A percentile compares a stretch with the other conserved stretches of the same genome.
Evolutionary conservation across 2,888 invertebrate genomes (phyloP).

Genomic region (Acleris literana): DNA sequence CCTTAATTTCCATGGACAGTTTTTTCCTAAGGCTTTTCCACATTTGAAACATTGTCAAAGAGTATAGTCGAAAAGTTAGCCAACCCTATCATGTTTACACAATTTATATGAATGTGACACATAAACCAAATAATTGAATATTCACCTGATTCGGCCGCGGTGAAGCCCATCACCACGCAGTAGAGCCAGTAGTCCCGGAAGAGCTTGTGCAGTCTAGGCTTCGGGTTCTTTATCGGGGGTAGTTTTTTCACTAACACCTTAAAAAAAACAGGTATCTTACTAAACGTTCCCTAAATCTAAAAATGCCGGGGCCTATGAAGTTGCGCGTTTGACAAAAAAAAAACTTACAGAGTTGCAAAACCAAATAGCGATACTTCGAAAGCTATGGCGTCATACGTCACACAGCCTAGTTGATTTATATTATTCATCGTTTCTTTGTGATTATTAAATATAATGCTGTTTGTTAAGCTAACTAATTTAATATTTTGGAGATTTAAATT

Average conservation of each 20-base stretch:
- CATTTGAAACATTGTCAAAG: constrained; percentile 18
- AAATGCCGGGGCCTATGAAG: constrained; percentile 82
- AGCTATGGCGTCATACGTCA: too few species aligned
- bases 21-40: neutral
- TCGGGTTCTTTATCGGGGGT: constrained; percentile 95
- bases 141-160: constrained; percentile 89
- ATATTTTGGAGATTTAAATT: too few species aligned
- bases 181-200: constrained; percentile 99
- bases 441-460: too few species aligned
- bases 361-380: too few species aligned
- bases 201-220: constrained; percentile 95
- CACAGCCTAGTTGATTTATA: too few species aligned
- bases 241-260: constrained; percentile 90
- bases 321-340: too few species aligned
- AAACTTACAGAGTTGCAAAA: too few species aligned
- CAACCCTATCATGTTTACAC: neutral
- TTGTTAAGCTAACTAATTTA: too few species aligned
- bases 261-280: neutral
- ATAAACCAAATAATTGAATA: neutral
- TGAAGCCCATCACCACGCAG: constrained; percentile 99
- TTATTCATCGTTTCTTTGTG: too few species aligned
- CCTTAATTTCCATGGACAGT: neutral
- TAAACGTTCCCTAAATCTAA: constrained; percentile 35
- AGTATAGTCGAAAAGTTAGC: constrained; percentile 23
- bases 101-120: neutral